Percentiles rank a stretch among this genome's conserved stretches.
Conservation (phyloP, 2,797 vertebrate species). For the Orestias chungarensis region DNA sequence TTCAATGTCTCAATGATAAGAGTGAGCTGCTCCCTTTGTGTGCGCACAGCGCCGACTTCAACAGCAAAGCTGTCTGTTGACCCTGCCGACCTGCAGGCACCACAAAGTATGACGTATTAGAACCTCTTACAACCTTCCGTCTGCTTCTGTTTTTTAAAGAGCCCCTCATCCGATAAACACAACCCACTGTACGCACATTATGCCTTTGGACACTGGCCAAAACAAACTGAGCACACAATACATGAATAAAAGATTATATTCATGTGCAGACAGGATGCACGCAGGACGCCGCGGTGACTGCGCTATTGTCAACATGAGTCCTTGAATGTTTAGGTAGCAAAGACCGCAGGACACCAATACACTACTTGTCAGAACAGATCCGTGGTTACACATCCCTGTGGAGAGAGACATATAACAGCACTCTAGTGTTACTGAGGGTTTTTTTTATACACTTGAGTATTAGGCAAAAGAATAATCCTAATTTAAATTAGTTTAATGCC, state of each 20-base stretch:
- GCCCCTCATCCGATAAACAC: slow-evolving; percentile 23
- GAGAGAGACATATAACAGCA: slow-evolving; percentile 49
- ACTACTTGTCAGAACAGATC: slow-evolving; percentile 46
- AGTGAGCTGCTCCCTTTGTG: slow-evolving; percentile 64
- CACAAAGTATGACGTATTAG: slow-evolving; percentile 55
- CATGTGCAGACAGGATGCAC: slow-evolving; percentile 16
- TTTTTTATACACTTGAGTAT: slow-evolving; percentile 50
- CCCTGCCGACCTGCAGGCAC: slow-evolving; percentile 53
- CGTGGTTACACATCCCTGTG: slow-evolving; percentile 39
- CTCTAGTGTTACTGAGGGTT: slow-evolving; percentile 20
- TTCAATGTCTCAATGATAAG: slow-evolving; percentile 69
- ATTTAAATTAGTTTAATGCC: neutral
- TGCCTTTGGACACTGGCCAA: slow-evolving; percentile 35
- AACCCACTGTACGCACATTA: slow-evolving; percentile 7
- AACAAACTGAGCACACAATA: slow-evolving; percentile 19
- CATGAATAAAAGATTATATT: slow-evolving; percentile 63
- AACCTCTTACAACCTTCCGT: slow-evolving; percentile 64
- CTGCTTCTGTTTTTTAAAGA: slow-evolving; percentile 53
- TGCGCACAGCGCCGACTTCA: slow-evolving; percentile 38
- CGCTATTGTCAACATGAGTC: slow-evolving; percentile 49
- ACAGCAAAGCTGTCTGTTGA: slow-evolving; percentile 63
- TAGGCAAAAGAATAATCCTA: neutral
- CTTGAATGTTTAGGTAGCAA: slow-evolving; percentile 52
- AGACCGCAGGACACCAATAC: slow-evolving; percentile 55
- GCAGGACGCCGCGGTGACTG: slow-evolving; percentile 36